Evolutionary conservation across 2,888 invertebrate species (phyloP).

Genomic region (Alentia gelatinosa): DNA sequence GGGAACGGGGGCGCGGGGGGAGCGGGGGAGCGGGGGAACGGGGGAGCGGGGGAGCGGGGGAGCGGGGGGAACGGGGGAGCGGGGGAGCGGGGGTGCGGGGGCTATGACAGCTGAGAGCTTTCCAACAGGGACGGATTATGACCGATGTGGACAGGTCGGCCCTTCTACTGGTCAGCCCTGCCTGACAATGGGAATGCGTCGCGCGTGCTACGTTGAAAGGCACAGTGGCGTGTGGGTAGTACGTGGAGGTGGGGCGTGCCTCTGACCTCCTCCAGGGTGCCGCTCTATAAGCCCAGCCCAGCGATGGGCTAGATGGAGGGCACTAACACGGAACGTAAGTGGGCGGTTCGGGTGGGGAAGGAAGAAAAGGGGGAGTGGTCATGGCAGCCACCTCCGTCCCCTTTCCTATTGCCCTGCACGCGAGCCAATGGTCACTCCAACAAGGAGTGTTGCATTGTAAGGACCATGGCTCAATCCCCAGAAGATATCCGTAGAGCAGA

Average conservation of each 20-base stretch:
- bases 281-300: not conserved
- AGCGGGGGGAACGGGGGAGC: not conserved
- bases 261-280: not conserved
- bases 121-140: not conserved
- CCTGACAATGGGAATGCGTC: conserved; percentile 18
- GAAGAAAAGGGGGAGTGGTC: too few species aligned
- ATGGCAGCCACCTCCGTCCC: not conserved
- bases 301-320: not conserved
- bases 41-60: not conserved
- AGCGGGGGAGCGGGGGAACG: not conserved
- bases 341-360: not conserved
- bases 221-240: not conserved
- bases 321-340: not conserved
- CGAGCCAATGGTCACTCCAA: too few species aligned
- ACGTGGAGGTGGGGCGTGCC: not conserved
- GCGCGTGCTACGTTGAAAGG: not conserved
- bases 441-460: too few species aligned
- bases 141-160: not conserved
- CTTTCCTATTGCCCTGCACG: not conserved
- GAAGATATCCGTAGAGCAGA: too few species aligned
- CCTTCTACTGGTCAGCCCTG: not conserved
- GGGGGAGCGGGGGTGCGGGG: not conserved
- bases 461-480: too few species aligned
- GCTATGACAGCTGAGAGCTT: conserved; percentile 15
- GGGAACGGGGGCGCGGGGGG: not conserved